phyloP scores from a whole-genome alignment of 37 sponge, comb jelly and placozoan genomes.

The Halisarca cf. caerulea region DNA sequence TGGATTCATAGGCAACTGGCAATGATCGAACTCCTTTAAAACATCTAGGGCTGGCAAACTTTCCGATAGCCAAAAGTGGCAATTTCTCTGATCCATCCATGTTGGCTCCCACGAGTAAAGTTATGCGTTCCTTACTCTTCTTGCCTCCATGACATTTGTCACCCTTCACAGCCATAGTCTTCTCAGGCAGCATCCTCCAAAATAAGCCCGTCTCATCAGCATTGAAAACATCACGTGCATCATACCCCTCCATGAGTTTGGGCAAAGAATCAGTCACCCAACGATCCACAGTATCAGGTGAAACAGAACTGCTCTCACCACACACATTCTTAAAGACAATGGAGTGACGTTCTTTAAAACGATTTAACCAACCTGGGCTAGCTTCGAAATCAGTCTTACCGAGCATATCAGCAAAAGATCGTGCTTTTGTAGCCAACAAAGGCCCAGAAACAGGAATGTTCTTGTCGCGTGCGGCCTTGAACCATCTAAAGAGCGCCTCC shows the following conservation, averaged over 20 bases:
- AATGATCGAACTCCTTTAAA: constrained; percentile 27
- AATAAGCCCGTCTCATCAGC: constrained; percentile 26
- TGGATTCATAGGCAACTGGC: constrained; percentile 21
- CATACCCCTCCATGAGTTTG: neutral
- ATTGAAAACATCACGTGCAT: neutral
- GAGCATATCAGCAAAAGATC: constrained; percentile 4
- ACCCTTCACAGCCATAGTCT: neutral
- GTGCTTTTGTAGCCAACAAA: neutral
- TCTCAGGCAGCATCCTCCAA: neutral
- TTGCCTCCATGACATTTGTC: constrained; percentile 20
- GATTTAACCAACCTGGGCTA: constrained; percentile 8
- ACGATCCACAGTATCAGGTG: neutral
- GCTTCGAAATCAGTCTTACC: neutral
- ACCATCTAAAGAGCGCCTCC: constrained; percentile 8
- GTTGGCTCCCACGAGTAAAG: constrained; percentile 23
- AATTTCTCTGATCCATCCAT: constrained; percentile 26
- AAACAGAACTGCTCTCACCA: neutral
- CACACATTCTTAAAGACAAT: neutral
- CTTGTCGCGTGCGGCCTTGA: neutral
- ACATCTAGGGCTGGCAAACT: constrained; percentile 17
- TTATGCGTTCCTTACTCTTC: constrained; percentile 20
- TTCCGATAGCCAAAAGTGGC: constrained; percentile 16
- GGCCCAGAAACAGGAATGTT: constrained; percentile 15
- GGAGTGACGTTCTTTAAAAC: neutral
- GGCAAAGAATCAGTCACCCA: neutral